phyloP scores from a whole-genome alignment of 2,797 vertebrate genomes.

The Pyrocephalus nanus region DNA sequence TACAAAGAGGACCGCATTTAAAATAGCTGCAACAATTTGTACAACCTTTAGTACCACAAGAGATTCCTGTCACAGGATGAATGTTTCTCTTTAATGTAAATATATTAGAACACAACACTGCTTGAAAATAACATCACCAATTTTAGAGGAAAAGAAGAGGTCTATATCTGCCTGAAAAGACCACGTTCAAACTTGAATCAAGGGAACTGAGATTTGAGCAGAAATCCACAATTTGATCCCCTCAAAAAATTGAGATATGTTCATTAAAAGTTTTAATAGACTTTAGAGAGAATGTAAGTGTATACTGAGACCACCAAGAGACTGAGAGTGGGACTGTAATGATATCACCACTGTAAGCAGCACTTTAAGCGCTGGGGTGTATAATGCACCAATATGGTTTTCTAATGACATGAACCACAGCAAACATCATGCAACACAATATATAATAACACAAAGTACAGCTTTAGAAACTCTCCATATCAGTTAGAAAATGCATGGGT shows the following conservation, averaged over 20 bases:
- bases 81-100: background rate
- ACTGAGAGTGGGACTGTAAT: background rate
- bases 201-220: background rate
- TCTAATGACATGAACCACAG: background rate
- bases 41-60: background rate
- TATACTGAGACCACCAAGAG: background rate
- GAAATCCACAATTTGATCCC: background rate
- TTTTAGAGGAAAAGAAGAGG: background rate
- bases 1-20: background rate
- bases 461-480: background rate
- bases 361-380: background rate
- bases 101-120: background rate
- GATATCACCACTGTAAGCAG: background rate
- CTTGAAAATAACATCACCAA: background rate
- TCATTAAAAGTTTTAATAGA: background rate
- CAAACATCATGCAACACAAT: background rate
- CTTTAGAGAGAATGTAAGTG: background rate
- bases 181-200: background rate
- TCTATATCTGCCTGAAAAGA: background rate
- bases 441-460: background rate
- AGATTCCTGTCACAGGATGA: background rate
- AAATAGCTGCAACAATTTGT: constrained; percentile 15
- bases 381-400: background rate
- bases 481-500: background rate
- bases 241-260: background rate